These are phyloP conservation scores for Apostichopus parvimensis DNA, from an alignment of 35 echinoderm and acorn worm species.

Conservation along the genomic window DNA sequence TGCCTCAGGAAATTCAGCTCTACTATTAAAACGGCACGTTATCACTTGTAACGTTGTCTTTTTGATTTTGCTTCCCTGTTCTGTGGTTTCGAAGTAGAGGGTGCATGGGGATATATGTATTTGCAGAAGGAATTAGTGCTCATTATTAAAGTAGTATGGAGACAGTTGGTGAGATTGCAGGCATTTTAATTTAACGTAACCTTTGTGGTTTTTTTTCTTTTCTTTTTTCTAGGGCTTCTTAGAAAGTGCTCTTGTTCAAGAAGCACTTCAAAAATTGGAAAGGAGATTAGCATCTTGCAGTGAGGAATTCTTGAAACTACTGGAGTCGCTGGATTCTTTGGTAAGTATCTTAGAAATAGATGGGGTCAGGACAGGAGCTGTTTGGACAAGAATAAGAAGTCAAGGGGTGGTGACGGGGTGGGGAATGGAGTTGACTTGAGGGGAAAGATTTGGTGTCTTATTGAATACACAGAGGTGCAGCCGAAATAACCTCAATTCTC, in stretches of 20 bases:
- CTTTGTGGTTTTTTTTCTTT: not conserved
- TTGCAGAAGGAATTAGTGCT: not conserved
- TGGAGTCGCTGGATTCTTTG: constrained; percentile 37
- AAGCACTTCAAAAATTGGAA: constrained; percentile 31
- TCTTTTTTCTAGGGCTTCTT: constrained; percentile 9
- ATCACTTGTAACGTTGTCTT: not conserved
- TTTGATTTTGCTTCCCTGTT: not conserved
- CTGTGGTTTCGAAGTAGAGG: not conserved
- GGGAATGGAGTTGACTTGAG: no score
- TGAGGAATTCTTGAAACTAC: constrained; percentile 49
- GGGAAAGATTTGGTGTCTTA: no score
- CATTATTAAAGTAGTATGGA: no score
- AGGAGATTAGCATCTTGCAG: constrained; percentile 8
- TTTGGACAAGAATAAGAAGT: no score
- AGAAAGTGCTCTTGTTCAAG: constrained; percentile 28
- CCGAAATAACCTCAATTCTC: no score
- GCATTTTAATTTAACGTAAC: no score
- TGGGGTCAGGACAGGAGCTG: no score
- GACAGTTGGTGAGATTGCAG: not conserved
- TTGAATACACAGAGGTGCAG: no score
- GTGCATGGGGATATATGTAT: not conserved
- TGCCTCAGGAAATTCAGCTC: no score
- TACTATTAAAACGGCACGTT: no score
- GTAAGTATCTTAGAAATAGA: constrained; percentile 14
- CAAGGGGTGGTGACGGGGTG: no score